Evolutionary conservation across 2,113 vertebrate genomes (phyloP).

Genomic region (Mesoclemmys tuberculata): DNA sequence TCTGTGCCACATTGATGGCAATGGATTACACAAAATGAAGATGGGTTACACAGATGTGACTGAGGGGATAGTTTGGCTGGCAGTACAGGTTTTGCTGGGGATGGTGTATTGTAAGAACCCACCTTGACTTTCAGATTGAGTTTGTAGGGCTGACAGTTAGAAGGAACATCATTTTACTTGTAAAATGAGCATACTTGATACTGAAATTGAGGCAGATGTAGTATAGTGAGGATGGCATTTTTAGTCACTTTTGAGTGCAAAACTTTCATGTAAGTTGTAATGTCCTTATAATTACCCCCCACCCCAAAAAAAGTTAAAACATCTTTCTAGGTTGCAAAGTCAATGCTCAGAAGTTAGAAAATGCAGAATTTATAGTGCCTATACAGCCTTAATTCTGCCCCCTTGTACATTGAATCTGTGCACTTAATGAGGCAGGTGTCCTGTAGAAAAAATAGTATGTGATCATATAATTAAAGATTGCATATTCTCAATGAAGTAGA

Average conservation of each 20-base stretch:
- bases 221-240: not conserved
- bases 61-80: constrained; percentile 37
- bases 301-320: not conserved
- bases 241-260: not conserved
- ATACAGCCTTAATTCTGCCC: not conserved
- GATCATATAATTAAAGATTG: not conserved
- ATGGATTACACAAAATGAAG: constrained; percentile 40
- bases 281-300: not conserved
- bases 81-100: constrained; percentile 18
- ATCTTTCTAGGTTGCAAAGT: not conserved
- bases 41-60: constrained; percentile 63
- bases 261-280: not conserved
- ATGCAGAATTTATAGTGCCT: not conserved
- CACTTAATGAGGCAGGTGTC: not conserved
- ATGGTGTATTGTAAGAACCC: not conserved
- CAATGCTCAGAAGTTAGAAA: not conserved
- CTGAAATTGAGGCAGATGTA: not conserved
- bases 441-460: not conserved
- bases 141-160: not conserved
- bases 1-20: not conserved
- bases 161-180: not conserved
- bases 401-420: not conserved
- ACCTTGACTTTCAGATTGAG: constrained; percentile 19
- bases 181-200: not conserved
- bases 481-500: not conserved